Conservation (phyloP, 2,888 invertebrate species). For the Carpatolechia fugitivella region DNA sequence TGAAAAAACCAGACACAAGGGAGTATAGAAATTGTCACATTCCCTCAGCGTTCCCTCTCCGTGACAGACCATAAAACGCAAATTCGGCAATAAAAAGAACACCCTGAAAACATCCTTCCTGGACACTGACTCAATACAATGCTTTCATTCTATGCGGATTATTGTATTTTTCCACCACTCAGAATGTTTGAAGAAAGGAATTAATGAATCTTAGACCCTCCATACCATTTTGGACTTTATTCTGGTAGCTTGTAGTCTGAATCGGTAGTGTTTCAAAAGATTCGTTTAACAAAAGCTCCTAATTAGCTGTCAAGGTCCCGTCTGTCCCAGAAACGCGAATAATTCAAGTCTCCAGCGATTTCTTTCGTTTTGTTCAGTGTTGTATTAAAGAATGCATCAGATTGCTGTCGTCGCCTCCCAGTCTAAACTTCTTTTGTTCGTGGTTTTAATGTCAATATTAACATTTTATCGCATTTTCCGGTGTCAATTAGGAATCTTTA, state of each 20-base stretch:
- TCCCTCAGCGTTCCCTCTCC: conserved; percentile 57
- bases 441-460: conserved; percentile 16
- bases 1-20: conserved; percentile 47
- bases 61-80: conserved; percentile 75
- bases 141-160: conserved; percentile 69
- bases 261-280: conserved; percentile 51
- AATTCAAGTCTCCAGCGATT: conserved; percentile 75
- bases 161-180: conserved; percentile 76
- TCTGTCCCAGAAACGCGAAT: conserved; percentile 72
- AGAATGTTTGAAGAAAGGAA: conserved; percentile 73
- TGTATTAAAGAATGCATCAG: conserved; percentile 41
- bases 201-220: conserved; percentile 57
- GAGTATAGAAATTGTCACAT: conserved; percentile 67
- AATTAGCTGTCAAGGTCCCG: conserved; percentile 76
- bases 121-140: conserved; percentile 78
- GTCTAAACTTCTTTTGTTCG: conserved; percentile 31
- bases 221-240: conserved; percentile 46
- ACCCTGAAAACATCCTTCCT: conserved; percentile 74
- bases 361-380: conserved; percentile 67
- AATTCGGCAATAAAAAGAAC: conserved; percentile 77
- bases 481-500: conserved; percentile 12
- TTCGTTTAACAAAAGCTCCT: conserved; percentile 73
- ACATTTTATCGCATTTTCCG: conserved; percentile 1
- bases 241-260: conserved; percentile 30
- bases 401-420: conserved; percentile 32